Conservation (phyloP, 2,113 vertebrate genomes). For the Elachura formosa region DNA sequence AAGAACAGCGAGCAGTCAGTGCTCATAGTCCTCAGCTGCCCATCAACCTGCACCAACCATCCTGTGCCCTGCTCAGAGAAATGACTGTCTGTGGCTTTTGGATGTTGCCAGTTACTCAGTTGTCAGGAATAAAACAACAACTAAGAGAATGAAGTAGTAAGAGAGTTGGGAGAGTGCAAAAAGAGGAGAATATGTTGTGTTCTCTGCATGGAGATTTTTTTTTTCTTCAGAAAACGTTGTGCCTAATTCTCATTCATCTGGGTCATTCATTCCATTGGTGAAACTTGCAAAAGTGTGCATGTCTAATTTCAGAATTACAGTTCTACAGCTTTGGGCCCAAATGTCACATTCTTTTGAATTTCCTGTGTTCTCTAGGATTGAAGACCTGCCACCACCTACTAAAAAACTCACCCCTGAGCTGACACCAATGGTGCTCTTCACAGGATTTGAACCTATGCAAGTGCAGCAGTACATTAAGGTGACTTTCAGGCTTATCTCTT, state of each 20-base stretch:
- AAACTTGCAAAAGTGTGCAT: not conserved
- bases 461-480: slow-evolving; percentile 94
- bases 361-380: slow-evolving; percentile 73
- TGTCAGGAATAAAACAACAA: not conserved
- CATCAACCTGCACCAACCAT: not conserved
- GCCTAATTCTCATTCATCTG: not conserved
- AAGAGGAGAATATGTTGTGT: not conserved
- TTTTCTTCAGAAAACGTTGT: not conserved
- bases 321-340: not conserved
- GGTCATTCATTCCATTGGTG: not conserved
- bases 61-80: not conserved
- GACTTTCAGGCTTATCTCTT: not conserved
- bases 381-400: slow-evolving; percentile 85
- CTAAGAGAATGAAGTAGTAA: not conserved
- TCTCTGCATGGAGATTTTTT: not conserved
- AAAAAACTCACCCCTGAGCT: slow-evolving; percentile 88
- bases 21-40: not conserved
- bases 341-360: not conserved
- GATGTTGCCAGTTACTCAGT: not conserved
- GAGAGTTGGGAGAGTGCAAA: not conserved
- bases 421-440: slow-evolving; percentile 89
- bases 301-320: not conserved
- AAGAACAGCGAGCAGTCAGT: not conserved
- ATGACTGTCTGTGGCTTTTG: not conserved
- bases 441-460: slow-evolving; percentile 90